Conservation (phyloP, 2,113 vertebrate genomes). For the Otocyon megalotis region DNA sequence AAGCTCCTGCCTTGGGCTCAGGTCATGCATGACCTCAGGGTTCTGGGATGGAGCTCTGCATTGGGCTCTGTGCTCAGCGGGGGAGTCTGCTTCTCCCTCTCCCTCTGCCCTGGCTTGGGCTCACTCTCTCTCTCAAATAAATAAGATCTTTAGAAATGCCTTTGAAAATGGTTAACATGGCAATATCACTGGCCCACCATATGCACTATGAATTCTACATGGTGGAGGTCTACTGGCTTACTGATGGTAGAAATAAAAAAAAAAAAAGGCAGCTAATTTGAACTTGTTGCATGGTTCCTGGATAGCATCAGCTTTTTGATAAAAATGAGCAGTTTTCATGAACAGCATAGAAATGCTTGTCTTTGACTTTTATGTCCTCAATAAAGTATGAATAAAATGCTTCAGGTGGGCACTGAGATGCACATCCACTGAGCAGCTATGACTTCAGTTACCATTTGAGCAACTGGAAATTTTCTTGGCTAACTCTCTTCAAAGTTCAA, state of each 20-base stretch:
- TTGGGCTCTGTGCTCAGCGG: too few relatives aligned
- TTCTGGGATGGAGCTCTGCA: too few relatives aligned
- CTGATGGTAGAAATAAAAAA: not conserved
- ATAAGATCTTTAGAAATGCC: not conserved
- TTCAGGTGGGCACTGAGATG: not conserved
- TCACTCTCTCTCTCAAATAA: too few relatives aligned
- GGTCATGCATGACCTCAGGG: too few relatives aligned
- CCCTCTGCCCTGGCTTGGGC: too few relatives aligned
- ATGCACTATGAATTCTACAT: not conserved
- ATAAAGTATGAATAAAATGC: not conserved
- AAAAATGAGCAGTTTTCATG: slow-evolving; percentile 30
- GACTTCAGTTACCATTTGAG: not conserved
- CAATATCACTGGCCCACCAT: not conserved
- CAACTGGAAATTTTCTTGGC: not conserved
- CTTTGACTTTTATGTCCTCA: not conserved
- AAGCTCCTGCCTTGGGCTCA: too few relatives aligned
- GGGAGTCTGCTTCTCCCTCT: too few relatives aligned
- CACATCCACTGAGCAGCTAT: not conserved
- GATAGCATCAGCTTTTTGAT: not conserved
- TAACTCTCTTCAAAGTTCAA: not conserved
- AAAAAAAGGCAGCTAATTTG: not conserved
- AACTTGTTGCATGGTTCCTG: not conserved
- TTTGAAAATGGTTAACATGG: slow-evolving; percentile 31
- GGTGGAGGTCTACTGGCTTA: not conserved
- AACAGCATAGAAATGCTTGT: not conserved